Base-by-base conservation (phyloP, 1,140 invertebrate species). In the Saccostrea echinata region DNA sequence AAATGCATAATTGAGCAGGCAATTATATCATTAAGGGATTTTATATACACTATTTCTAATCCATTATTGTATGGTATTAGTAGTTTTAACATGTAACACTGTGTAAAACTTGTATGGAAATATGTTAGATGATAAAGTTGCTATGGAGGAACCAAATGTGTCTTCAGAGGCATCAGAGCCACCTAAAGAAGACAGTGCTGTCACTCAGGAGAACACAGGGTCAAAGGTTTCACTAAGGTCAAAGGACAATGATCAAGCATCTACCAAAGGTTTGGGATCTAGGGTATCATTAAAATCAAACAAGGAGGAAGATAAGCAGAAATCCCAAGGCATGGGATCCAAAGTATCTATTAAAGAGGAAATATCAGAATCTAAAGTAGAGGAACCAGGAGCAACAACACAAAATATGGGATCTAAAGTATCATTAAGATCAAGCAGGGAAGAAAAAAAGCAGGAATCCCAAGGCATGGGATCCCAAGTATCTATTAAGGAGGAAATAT, bases 211-310 rank as follows among this genome's bases (percentile, higher is more conserved):
- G 18, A 64, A 85, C 16, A n/a, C 85, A 27, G 87, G 87, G 33
- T 88, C 87, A 81, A 88, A 82, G 55, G 71, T 82, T 21, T 88
- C 87, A 85, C 24, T 88, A 52, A 84, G 27, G 52, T 76, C 84
- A 52, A 81, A 53, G 18, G 51, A 53, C n/a, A 16, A 51, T 35
- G 84, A 76, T 18, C 68, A 76, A 1, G 27, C 68, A 33, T 76
- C 68, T 76, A 76, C 30, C 27, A 76, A 13, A 13, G 18, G 55
- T 61, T 61, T 61, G 55, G 68, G 68, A 76, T 76, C 68, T 30
- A 76, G 68, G 27, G 68, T 76, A 30, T 76, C 68, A 76, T 33
- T 76, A 33, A 76, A 76, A 30, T 76, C 68, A 27, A 76, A 76
- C 27, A 76, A 76, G 12, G 30, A 76, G 11, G 68, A 76, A 35